phyloP scores from a whole-genome alignment of 2,113 vertebrate species.

The Oncorhynchus clarkii region DNA sequence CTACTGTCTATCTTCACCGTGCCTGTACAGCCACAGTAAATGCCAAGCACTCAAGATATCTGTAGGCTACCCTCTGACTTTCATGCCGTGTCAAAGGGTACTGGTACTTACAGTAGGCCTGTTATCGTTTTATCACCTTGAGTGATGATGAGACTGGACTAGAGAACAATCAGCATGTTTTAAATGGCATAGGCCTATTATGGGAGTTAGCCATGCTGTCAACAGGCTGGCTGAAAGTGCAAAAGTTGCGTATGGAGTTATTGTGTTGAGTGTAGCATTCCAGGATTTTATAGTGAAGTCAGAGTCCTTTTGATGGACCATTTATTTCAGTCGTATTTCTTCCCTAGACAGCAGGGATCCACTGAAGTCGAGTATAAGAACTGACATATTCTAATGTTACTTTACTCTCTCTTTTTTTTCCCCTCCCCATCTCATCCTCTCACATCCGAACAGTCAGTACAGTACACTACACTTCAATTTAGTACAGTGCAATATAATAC shows the following conservation, averaged over 20 bases:
- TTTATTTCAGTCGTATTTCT: no score
- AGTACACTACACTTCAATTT: no score
- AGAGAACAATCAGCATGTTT: not conserved
- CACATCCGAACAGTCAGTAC: no score
- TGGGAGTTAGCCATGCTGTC: not conserved
- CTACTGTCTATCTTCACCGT: constrained; percentile 33
- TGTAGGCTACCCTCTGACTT: not conserved
- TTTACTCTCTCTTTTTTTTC: no score
- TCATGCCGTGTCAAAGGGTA: not conserved
- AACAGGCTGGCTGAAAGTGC: not conserved
- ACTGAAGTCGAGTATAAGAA: no score
- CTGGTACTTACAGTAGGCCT: not conserved
- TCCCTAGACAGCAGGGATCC: no score
- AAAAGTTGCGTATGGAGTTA: not conserved
- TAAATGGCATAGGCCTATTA: not conserved
- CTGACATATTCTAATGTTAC: no score
- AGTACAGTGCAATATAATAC: no score
- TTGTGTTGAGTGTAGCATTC: not conserved
- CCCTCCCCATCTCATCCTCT: no score
- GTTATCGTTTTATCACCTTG: not conserved
- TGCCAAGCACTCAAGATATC: not conserved
- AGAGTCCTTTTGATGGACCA: no score
- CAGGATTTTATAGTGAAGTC: no score
- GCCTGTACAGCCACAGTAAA: not conserved
- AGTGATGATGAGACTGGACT: not conserved